Conservation (phyloP, 1,140 invertebrate species). For the Hypsibius dujardini region DNA sequence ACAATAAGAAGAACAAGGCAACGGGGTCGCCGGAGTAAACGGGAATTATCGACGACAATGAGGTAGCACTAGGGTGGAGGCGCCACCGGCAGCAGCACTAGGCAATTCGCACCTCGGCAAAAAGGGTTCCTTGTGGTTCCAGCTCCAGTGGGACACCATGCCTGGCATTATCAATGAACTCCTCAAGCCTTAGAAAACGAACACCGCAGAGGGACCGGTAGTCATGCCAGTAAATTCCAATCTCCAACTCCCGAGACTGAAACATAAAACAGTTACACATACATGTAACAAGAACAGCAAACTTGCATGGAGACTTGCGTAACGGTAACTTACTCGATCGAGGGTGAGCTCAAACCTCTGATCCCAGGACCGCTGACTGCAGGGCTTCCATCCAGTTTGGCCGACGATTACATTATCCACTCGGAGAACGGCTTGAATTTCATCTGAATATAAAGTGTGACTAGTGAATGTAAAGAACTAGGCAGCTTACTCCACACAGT, state of each 20-base stretch:
- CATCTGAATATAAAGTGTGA: too few species aligned
- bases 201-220: constrained; percentile 82
- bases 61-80: too few species aligned
- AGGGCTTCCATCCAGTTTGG: constrained; percentile 84
- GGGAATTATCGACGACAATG: too few species aligned
- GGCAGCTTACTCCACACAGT: too few species aligned
- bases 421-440: constrained; percentile 94
- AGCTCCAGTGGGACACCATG: constrained; percentile 91
- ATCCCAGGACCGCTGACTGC: constrained; percentile 97
- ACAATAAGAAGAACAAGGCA: too few species aligned
- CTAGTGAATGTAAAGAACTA: too few species aligned
- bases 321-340: constrained; percentile 46
- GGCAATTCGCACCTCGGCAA: constrained; percentile 57
- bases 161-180: constrained; percentile 91
- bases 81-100: too few species aligned
- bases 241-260: constrained; percentile 82
- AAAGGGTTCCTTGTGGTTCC: constrained; percentile 89
- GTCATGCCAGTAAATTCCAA: constrained; percentile 94
- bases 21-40: too few species aligned
- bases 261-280: constrained; percentile 20
- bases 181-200: constrained; percentile 87
- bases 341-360: constrained; percentile 91
- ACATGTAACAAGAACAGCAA: too few species aligned
- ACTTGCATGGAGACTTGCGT: too few species aligned
- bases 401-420: constrained; percentile 89